Evolutionary conservation across 1,140 invertebrate species (phyloP), one percentile per base, ranked within the genome.

Genomic region (Cylas formicarius): DNA sequence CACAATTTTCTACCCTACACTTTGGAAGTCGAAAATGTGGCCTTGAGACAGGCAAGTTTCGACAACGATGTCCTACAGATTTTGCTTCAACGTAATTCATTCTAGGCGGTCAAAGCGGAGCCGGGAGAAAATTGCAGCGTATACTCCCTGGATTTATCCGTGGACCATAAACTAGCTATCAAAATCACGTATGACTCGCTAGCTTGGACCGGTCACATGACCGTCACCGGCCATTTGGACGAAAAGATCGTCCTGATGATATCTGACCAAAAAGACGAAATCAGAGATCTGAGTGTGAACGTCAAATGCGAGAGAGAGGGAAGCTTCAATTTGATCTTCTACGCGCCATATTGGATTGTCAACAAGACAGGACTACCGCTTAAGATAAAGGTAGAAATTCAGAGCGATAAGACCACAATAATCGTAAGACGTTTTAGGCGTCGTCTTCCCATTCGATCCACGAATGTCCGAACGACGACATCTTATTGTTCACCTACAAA

Each of bases 311-410:
- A 76, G 14, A 69, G 74, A 38, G 68, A 68, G n/a, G 71, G 70
- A 41, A 75, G 73, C 45, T 75, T 75, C 62, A 72, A 80, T 37
- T 60, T 89, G 22, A 76, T 78, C 44, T 66, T 94, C 24, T 85
- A 86, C 61, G 76, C 84, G 9, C 86, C 88, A 2, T 91, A 90
- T 66, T 94, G 90, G 90, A 81, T 93, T 60, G 77, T 92, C 27
- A 94, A 94, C 66, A 90, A 91, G 65, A 90, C 89, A 4, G 80
- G 78, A 14, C 67, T 88, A 47, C 76, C 81, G 11, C 63, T 93
- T 38, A 80, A 85, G 57, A 73, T 89, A 24, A 82, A 83, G 70
- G 85, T 88, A 68, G 69, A 53, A 58, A 28, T 29, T 39, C 17
- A 31, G 11, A 13, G 4, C 13, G 18, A 23, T 21, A 34, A 34